Evolutionary conservation across 1,140 invertebrate species (phyloP).

Genomic region (Drosophila fuyamai): DNA sequence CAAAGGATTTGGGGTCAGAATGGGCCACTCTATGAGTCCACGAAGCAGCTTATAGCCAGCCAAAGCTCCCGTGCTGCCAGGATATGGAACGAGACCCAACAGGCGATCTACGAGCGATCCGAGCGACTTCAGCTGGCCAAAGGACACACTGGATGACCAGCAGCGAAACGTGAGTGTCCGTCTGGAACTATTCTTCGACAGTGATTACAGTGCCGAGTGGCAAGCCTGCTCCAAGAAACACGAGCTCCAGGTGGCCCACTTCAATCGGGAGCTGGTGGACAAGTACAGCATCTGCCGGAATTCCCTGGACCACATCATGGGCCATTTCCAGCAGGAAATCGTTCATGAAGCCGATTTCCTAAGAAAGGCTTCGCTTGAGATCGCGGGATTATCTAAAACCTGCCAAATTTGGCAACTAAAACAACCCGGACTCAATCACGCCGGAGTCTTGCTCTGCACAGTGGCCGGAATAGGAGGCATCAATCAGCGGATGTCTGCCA

Average conservation of each 20-base stretch:
- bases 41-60: constrained; percentile 35
- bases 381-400: constrained; percentile 7
- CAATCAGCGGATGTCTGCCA: constrained; percentile 28
- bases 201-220: constrained; percentile 17
- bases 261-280: constrained; percentile 49
- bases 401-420: constrained; percentile 42
- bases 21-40: constrained; percentile 60
- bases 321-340: constrained; percentile 40
- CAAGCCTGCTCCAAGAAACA: constrained; percentile 42
- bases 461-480: constrained; percentile 39
- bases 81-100: constrained; percentile 45
- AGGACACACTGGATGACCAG: constrained; percentile 12
- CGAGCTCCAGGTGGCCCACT: constrained; percentile 43
- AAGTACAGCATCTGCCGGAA: constrained; percentile 45
- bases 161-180: constrained; percentile 22
- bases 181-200: constrained; percentile 21
- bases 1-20: constrained; percentile 29
- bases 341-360: constrained; percentile 35
- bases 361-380: constrained; percentile 22
- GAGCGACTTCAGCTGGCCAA: constrained; percentile 18
- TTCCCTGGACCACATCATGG: constrained; percentile 35
- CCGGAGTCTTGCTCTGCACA: constrained; percentile 39
- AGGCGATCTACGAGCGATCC: constrained; percentile 3
- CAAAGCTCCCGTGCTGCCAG: constrained; percentile 21
- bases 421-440: constrained; percentile 31